Evolutionary conservation across 2,888 invertebrate species (phyloP).

Genomic region (Parascotia fuliginaria): DNA sequence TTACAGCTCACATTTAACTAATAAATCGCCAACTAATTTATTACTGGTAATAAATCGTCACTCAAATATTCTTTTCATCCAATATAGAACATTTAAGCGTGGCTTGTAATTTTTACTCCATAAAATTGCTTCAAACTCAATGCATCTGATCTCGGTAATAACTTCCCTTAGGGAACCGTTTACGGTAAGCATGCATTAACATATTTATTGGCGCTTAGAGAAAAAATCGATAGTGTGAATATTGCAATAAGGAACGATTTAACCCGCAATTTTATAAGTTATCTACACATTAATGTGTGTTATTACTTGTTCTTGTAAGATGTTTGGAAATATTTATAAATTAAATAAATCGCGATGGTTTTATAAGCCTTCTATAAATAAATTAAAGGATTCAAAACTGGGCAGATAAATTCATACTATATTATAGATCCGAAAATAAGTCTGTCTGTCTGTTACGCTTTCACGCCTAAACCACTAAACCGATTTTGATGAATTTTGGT

Average conservation of each 20-base stretch:
- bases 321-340: too few species aligned
- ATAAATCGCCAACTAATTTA: neutral
- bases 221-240: slow-evolving; percentile 25
- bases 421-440: too few species aligned
- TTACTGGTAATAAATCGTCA: neutral
- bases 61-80: neutral
- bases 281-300: neutral
- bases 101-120: slow-evolving; percentile 7
- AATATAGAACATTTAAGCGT: slow-evolving; percentile 1
- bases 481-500: too few species aligned
- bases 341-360: too few species aligned
- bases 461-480: too few species aligned
- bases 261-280: neutral
- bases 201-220: slow-evolving; percentile 26
- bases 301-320: neutral
- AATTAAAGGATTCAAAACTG: too few species aligned
- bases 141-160: slow-evolving; percentile 35
- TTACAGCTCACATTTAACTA: too few species aligned
- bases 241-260: slow-evolving; percentile 13
- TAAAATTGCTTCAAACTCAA: slow-evolving; percentile 3
- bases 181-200: slow-evolving; percentile 29
- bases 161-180: slow-evolving; percentile 28
- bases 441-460: too few species aligned
- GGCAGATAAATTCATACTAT: too few species aligned
- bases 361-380: too few species aligned